Conservation (phyloP, 1,140 invertebrate species). For the Aphelinus atriplicis region DNA sequence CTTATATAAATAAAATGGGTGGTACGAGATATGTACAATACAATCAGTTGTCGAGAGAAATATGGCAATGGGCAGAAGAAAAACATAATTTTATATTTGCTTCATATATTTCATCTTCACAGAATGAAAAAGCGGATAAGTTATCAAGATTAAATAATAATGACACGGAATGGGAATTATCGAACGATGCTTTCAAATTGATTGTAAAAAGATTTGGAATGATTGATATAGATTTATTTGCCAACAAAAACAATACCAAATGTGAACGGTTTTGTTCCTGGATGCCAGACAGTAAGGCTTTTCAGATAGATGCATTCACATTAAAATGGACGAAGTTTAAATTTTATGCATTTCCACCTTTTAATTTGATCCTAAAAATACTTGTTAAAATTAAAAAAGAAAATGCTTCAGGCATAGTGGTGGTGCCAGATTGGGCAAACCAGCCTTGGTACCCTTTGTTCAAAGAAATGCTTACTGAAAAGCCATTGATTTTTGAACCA, state of each 20-base stretch:
- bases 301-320: slow-evolving; percentile 7
- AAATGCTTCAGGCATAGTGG: neutral
- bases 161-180: slow-evolving; percentile 38
- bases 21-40: slow-evolving; percentile 7
- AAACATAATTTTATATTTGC: slow-evolving; percentile 26
- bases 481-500: neutral
- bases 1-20: slow-evolving; percentile 31
- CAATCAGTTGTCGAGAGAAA: slow-evolving; percentile 3
- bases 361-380: neutral
- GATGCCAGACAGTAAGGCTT: neutral
- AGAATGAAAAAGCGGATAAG: slow-evolving; percentile 25
- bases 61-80: slow-evolving; percentile 37
- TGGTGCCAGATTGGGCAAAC: neutral
- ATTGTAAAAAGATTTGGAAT: neutral
- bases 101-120: slow-evolving; percentile 33
- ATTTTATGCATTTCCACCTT: slow-evolving; percentile 12
- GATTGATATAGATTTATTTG: slow-evolving; percentile 21
- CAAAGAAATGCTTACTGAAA: neutral
- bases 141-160: slow-evolving; percentile 33
- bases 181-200: neutral
- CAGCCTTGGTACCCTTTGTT: slow-evolving; percentile 11
- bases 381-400: neutral
- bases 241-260: slow-evolving; percentile 1
- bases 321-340: neutral
- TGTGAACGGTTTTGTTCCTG: neutral